Evolutionary conservation across 2,888 invertebrate species (phyloP), one percentile per base, ranked within the genome.

Genomic region (Caenorhabditis drosophilae): DNA sequence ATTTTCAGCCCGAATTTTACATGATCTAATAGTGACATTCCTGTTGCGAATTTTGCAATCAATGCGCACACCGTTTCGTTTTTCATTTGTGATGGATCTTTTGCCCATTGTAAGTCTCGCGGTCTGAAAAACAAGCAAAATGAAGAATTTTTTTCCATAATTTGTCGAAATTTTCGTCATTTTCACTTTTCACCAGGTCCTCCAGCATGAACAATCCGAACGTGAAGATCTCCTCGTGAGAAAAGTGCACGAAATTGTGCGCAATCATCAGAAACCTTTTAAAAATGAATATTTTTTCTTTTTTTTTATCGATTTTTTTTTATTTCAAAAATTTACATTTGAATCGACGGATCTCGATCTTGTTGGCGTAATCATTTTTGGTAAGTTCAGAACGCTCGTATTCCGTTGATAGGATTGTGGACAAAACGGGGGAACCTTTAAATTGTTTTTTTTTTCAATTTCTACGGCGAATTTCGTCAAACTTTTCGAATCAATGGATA

Each of bases 181-280:
- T 15, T 4, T 36, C n/a, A 62, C 62, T 55, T 58, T 36, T 64
- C 64, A n/a, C 64, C 71, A 2, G 68, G 50, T 1, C 62, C 68
- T 42, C 68, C 68, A 23, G 58, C 58, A 56, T 72, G 71, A 4
- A 68, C 41, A 3, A 72, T 55, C 12, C 62, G 16, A 0, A 72
- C 71, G 25, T 68, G 68, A 23, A 72, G 56, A 42, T 72, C 71
- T 4, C 71, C 71, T 9, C 71, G 56, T 25, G 56, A 45, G 27
- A 66, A 72, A 7, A 68, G 35, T 6, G 58, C 47, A 7, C 66
- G 51, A 31, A 72, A 72, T 16, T 52, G 56, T n/a, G 46, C 51
- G 20, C 56, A 55, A 20, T 72, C 71, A 36, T 72, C 71, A 6
- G 58, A 42, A 9, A 57, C 53, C 62, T 62, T n/a, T n/a, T 38